Conservation (phyloP, 2,888 invertebrate genomes). For the Tetragonula carbonaria region DNA sequence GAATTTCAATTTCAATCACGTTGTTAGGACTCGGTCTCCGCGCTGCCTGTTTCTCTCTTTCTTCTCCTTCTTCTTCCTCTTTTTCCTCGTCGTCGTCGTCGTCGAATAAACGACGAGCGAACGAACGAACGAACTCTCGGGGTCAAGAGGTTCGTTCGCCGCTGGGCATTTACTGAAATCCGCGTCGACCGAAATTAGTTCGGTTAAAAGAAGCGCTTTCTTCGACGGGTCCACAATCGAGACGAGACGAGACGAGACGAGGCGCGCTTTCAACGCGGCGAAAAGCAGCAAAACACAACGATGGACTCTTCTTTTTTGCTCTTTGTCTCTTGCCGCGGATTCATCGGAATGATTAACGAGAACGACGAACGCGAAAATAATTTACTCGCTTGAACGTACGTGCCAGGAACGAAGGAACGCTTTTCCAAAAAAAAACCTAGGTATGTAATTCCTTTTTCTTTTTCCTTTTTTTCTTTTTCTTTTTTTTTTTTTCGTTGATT, state of each 20-base stretch:
- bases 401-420: no score
- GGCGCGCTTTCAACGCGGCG: slow-evolving; percentile 9
- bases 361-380: slow-evolving; percentile 24
- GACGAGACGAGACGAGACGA: slow-evolving; percentile 2
- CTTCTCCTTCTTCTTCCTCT: not conserved
- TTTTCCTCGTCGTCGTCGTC: not conserved
- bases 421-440: no score
- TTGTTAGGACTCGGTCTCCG: slow-evolving; percentile 14
- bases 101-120: not conserved
- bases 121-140: slow-evolving; percentile 4
- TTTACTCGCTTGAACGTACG: not conserved
- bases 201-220: slow-evolving; percentile 45
- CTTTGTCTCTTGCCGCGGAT: slow-evolving; percentile 11
- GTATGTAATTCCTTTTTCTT: no score
- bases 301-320: not conserved
- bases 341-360: not conserved
- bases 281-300: not conserved
- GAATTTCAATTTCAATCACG: slow-evolving; percentile 39
- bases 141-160: slow-evolving; percentile 25
- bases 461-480: no score
- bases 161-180: slow-evolving; percentile 25
- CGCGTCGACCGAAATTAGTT: slow-evolving; percentile 36
- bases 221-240: slow-evolving; percentile 9
- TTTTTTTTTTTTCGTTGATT: no score
- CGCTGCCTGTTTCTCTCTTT: not conserved